phyloP scores from a whole-genome alignment of 1,140 invertebrate genomes.

The Atopsyche davidsoni region DNA sequence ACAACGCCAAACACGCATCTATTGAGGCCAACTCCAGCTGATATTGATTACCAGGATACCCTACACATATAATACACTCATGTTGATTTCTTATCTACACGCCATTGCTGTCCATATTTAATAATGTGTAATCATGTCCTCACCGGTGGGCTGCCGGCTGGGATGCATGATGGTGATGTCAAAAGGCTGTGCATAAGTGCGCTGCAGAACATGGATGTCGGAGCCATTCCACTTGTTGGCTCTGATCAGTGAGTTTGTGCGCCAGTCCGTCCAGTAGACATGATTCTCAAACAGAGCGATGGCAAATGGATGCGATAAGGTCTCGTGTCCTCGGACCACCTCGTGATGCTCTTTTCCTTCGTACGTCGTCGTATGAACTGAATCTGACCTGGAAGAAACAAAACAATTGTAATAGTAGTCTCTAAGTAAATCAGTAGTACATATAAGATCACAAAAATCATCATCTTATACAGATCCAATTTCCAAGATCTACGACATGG shows the following conservation, averaged over 20 bases:
- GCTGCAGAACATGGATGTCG: constrained; percentile 57
- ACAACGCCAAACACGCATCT: neutral
- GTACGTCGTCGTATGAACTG: constrained; percentile 76
- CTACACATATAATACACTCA: neutral
- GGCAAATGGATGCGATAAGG: constrained; percentile 85
- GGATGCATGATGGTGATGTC: constrained; percentile 75
- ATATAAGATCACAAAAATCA: no score
- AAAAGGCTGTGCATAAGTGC: constrained; percentile 69
- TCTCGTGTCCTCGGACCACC: constrained; percentile 60
- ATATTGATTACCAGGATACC: neutral
- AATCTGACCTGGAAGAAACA: constrained; percentile 60
- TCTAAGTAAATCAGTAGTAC: no score
- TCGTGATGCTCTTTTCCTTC: constrained; percentile 68
- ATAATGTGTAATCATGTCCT: constrained; percentile 7
- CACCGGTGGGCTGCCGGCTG: constrained; percentile 60
- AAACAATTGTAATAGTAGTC: no score
- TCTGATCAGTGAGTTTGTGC: constrained; percentile 61
- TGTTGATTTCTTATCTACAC: no score
- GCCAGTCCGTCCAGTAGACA: constrained; percentile 93
- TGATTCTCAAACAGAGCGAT: constrained; percentile 74
- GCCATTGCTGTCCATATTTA: no score
- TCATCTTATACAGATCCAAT: no score
- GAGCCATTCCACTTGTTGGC: constrained; percentile 68
- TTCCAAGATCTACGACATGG: no score
- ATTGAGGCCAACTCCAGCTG: neutral